These are phyloP conservation scores for Laticauda laticaudata DNA, from an alignment of 2,113 vertebrate species.

Conservation along the genomic window DNA sequence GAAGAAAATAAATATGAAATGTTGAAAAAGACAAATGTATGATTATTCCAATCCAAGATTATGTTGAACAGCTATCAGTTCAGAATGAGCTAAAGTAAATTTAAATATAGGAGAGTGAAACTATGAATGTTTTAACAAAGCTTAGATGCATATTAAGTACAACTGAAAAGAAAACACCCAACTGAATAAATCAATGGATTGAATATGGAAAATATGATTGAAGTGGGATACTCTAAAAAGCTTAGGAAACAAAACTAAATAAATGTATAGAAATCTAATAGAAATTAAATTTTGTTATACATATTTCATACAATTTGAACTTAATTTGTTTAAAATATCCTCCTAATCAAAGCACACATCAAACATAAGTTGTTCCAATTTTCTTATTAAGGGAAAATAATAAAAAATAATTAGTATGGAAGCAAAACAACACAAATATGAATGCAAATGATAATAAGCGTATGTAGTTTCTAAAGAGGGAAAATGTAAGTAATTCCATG, in stretches of 20 bases:
- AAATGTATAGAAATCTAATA: background rate
- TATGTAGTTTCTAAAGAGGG: background rate
- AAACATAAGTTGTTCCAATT: background rate
- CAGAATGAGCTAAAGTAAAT: background rate
- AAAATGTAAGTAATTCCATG: background rate
- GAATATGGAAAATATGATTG: background rate
- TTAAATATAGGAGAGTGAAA: background rate
- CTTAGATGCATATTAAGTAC: background rate
- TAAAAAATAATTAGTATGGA: background rate
- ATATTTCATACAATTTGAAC: background rate
- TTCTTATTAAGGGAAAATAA: background rate
- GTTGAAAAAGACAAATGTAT: background rate
- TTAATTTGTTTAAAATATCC: background rate
- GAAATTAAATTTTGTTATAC: background rate
- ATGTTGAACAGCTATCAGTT: background rate
- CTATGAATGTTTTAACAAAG: background rate
- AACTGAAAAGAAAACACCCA: background rate
- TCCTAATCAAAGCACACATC: background rate
- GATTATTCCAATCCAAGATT: background rate
- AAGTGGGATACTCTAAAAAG: background rate
- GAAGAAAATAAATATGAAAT: background rate
- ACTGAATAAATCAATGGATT: background rate
- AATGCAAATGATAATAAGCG: background rate
- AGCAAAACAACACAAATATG: background rate
- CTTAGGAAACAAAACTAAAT: background rate